Evolutionary conservation across 2,113 vertebrate genomes (phyloP).

Genomic region (Lipophrys pholis): DNA sequence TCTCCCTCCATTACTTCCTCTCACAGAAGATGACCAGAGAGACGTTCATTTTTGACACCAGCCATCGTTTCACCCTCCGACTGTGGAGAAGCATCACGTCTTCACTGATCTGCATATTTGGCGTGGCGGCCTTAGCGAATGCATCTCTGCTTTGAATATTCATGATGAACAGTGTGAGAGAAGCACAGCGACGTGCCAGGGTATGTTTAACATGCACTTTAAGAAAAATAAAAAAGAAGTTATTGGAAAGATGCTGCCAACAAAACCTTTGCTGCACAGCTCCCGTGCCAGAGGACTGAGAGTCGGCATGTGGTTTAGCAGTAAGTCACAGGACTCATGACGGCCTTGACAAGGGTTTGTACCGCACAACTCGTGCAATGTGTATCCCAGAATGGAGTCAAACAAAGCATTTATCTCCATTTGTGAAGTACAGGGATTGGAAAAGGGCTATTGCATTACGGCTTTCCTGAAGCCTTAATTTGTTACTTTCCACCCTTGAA

Average conservation of each 20-base stretch:
- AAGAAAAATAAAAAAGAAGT: constrained; percentile 17
- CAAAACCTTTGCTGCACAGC: background rate
- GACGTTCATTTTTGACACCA: constrained; percentile 27
- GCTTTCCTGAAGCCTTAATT: constrained; percentile 47
- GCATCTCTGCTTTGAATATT: constrained; percentile 63
- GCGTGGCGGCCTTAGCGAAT: constrained; percentile 44
- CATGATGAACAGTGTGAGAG: constrained; percentile 48
- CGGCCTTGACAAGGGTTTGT: constrained; percentile 2
- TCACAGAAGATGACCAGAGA: constrained; percentile 34
- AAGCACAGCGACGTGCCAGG: constrained; percentile 35
- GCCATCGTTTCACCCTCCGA: constrained; percentile 20
- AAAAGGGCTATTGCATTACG: constrained; percentile 40
- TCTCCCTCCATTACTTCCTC: constrained; percentile 15
- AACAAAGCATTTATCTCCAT: constrained; percentile 33
- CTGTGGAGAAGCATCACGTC: constrained; percentile 10
- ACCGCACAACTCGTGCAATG: constrained; percentile 24
- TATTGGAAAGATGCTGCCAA: constrained; percentile 5
- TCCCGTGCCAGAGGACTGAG: background rate
- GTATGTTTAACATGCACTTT: constrained; percentile 15
- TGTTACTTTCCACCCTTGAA: constrained; percentile 63
- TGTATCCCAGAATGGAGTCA: constrained; percentile 20
- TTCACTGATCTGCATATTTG: constrained; percentile 37
- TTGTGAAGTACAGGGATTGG: constrained; percentile 21
- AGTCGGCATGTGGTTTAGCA: constrained; percentile 4
- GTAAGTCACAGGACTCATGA: constrained; percentile 15